These are phyloP conservation scores for Gastrophysa polygoni DNA, from an alignment of 2,888 invertebrate genomes.

Conservation along the genomic window DNA sequence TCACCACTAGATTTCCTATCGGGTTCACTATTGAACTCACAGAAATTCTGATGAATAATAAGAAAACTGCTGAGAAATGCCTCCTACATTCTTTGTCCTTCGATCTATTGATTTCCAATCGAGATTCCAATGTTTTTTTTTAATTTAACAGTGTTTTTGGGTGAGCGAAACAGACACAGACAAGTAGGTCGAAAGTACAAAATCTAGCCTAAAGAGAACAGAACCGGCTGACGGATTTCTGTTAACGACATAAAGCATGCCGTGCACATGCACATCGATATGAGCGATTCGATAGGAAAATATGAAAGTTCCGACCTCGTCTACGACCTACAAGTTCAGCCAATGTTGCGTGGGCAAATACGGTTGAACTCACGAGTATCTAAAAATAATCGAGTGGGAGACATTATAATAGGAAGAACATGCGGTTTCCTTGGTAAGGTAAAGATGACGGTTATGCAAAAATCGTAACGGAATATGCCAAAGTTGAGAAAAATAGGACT, in stretches of 20 bases:
- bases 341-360: conserved; percentile 41
- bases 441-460: too few species aligned
- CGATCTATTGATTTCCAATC: too few species aligned
- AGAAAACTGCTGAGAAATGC: too few species aligned
- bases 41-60: too few species aligned
- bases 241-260: conserved; percentile 18
- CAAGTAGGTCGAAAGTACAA: conserved; percentile 30
- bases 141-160: too few species aligned
- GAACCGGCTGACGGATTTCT: conserved; percentile 12
- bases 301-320: conserved; percentile 52
- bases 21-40: too few species aligned
- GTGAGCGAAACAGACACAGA: too few species aligned
- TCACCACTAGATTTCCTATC: too few species aligned
- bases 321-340: conserved; percentile 53
- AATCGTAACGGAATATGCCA: too few species aligned
- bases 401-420: neutral
- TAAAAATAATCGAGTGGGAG: neutral
- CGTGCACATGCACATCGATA: neutral
- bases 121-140: too few species aligned
- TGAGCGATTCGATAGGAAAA: conserved; percentile 36
- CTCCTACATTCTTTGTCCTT: too few species aligned
- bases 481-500: too few species aligned
- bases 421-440: neutral
- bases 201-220: conserved; percentile 4
- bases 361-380: neutral